A percentile compares a stretch with the other conserved stretches of the same genome.
phyloP scores from a whole-genome alignment of 2,797 vertebrate genomes.

The Cuniculus paca region DNA sequence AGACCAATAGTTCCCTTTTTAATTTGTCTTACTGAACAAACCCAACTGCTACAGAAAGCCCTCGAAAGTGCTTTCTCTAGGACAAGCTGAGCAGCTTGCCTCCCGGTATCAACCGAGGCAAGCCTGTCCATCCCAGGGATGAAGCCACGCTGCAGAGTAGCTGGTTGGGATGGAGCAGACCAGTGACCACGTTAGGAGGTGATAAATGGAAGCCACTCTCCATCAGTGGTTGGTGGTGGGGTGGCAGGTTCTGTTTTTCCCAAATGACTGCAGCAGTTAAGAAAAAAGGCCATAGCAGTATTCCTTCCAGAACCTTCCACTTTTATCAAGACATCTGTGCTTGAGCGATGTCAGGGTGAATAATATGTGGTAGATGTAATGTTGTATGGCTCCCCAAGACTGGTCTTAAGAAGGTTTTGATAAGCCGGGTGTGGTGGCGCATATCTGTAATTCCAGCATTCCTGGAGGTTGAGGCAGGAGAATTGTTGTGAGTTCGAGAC shows the following conservation, averaged over 20 bases:
- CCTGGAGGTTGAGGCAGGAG: no score
- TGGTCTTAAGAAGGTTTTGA: not conserved
- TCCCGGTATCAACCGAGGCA: not conserved
- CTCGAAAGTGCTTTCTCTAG: not conserved
- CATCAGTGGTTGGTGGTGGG: not conserved
- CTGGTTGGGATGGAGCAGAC: not conserved
- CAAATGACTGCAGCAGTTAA: not conserved
- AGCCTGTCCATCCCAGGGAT: not conserved
- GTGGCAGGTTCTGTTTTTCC: not conserved
- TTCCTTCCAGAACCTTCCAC: slow-evolving; percentile 16
- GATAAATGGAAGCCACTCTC: not conserved
- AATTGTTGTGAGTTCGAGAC: no score
- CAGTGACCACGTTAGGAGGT: not conserved
- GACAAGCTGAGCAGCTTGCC: not conserved
- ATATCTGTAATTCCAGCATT: no score
- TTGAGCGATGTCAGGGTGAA: no score
- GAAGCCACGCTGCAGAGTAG: not conserved
- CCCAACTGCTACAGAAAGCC: not conserved
- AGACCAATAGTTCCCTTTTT: not conserved
- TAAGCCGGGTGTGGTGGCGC: no score
- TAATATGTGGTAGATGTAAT: not conserved
- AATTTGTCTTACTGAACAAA: not conserved
- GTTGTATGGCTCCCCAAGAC: not conserved
- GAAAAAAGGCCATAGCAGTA: not conserved
- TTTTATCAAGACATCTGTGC: not conserved